Evolutionary conservation across 2,797 vertebrate genomes (phyloP), one percentile per base, ranked within the genome.

Genomic region (Acridotheres tristis): DNA sequence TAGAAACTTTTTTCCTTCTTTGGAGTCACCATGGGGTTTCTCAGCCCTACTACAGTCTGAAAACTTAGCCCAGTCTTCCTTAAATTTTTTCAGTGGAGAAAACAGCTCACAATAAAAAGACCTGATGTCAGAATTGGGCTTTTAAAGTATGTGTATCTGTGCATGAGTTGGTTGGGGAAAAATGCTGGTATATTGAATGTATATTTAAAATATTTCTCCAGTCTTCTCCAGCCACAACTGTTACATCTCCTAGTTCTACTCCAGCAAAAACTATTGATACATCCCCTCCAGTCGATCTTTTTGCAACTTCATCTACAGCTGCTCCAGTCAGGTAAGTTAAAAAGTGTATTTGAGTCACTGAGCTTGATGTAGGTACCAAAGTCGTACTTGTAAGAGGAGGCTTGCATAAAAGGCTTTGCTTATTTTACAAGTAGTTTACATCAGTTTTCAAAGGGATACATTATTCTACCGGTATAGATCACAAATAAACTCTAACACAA

Each of bases 211-310:
- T 96, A 83, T 96, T 97, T 93, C 89, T 97, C 84, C 97, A 99
- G 98, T 99, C 98, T 79, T 98, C 98, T 75, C 98, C 99, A 94
- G 98, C 98, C 88, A 99, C 99, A 97, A 98, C 98, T 63, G 98
- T 98, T 80, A 99, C 98, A 47, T 98, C 98, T 58, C 98, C 98
- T 34, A 98, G 98, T 85, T 99, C 99, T 68, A 99, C 99, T 96
- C 99, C 99, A 78, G 98, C 99, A 92, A 99, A 99, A 98, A 98
- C 98, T 90, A 98, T 98, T 75, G 99, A 99, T 73, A 98, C 98
- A 9, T 98, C 98, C 82, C 97, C 98, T 42, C 98, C 98, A 1
- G 94, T 98, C 82, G 99, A 98, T 87, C 97, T 98, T 25, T 98
- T 98, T 34, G 98, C 98, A 86, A 98, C 98, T 26, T 90, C 99